A percentile compares a stretch with the other conserved stretches of the same genome.
Conservation (phyloP, 1,140 invertebrate genomes). For the Drosophila sp. region DNA sequence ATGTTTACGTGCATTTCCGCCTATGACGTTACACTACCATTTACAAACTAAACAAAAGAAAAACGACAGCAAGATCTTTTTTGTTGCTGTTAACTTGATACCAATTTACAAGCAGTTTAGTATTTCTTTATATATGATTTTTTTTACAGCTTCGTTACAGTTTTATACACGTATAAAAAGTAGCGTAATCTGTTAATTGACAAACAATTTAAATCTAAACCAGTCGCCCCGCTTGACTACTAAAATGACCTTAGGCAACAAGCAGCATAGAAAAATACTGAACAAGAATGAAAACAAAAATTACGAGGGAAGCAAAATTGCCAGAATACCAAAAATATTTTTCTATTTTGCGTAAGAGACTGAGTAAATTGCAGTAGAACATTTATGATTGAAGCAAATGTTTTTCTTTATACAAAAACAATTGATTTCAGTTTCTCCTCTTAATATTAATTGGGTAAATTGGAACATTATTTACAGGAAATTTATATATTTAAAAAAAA, state of each 20-base stretch:
- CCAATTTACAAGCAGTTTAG: slow-evolving; percentile 67
- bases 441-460: slow-evolving; percentile 43
- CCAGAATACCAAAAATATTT: slow-evolving; percentile 61
- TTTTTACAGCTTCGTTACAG: slow-evolving; percentile 33
- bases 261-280: slow-evolving; percentile 25
- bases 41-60: slow-evolving; percentile 48
- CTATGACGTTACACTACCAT: slow-evolving; percentile 73
- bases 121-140: slow-evolving; percentile 29
- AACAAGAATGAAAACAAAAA: slow-evolving; percentile 15
- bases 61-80: slow-evolving; percentile 35
- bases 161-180: slow-evolving; percentile 33
- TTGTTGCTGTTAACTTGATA: slow-evolving; percentile 57
- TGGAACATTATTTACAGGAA: slow-evolving; percentile 72
- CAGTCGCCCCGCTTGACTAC: slow-evolving; percentile 46
- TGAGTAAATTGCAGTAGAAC: slow-evolving; percentile 71
- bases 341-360: slow-evolving; percentile 73
- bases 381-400: slow-evolving; percentile 33
- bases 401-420: slow-evolving; percentile 17
- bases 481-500: slow-evolving; percentile 58
- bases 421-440: slow-evolving; percentile 28
- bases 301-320: slow-evolving; percentile 65
- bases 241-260: slow-evolving; percentile 41
- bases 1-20: slow-evolving; percentile 59
- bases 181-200: slow-evolving; percentile 49
- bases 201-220: slow-evolving; percentile 32